Conservation (phyloP, 1,140 invertebrate genomes). For the Macrosteles quadrilineatus region DNA sequence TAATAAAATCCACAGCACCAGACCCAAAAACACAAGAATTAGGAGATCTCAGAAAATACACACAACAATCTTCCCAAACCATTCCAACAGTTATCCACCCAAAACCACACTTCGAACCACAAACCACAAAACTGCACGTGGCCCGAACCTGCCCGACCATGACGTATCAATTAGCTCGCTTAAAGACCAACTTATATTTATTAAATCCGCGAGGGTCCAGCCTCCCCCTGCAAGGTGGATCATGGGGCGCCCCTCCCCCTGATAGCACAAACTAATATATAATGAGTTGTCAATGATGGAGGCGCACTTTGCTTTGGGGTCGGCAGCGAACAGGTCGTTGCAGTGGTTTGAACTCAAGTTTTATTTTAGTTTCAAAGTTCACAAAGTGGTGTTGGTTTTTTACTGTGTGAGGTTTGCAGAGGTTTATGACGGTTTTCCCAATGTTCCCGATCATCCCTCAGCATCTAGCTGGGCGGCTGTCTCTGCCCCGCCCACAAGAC, state of each 20-base stretch:
- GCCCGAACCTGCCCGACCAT: slow-evolving; percentile 17
- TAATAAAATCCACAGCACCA: too few species aligned
- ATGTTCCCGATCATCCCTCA: slow-evolving; percentile 17
- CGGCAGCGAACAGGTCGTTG: slow-evolving; percentile 10
- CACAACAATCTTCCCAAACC: too few species aligned
- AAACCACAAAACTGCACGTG: slow-evolving; percentile 4
- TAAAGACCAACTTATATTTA: slow-evolving; percentile 27
- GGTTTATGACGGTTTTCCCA: neutral
- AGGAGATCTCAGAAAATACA: too few species aligned
- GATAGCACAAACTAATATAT: slow-evolving; percentile 40
- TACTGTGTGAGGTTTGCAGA: too few species aligned
- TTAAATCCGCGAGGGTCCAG: neutral
- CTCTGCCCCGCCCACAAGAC: neutral
- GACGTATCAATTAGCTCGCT: slow-evolving; percentile 24
- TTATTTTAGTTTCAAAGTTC: neutral
- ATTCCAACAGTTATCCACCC: too few species aligned
- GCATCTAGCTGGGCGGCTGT: slow-evolving; percentile 4
- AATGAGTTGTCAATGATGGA: slow-evolving; percentile 39
- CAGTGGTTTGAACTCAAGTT: neutral
- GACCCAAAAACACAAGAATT: too few species aligned
- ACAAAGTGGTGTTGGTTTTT: too few species aligned
- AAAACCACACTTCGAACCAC: too few species aligned
- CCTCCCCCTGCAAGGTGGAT: neutral
- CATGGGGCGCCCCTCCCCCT: slow-evolving; percentile 19
- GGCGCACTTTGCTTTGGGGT: slow-evolving; percentile 19